Base-by-base conservation (phyloP, 2,888 invertebrate genomes). In the Cartodere bifasciata region DNA sequence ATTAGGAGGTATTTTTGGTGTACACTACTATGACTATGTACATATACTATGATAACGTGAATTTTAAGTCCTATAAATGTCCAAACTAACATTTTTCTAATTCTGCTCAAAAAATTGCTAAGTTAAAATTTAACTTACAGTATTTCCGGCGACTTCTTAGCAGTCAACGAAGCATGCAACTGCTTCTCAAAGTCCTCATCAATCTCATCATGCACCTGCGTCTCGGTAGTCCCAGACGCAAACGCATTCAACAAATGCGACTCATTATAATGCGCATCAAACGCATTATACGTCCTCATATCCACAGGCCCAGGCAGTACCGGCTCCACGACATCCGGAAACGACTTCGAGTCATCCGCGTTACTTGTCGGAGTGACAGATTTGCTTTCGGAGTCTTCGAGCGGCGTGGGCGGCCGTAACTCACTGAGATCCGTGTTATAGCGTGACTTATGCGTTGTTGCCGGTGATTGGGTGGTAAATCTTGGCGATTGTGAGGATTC, bases 281-380 rank as follows among this genome's bases (percentile, higher is more conserved):
- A 63, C 15, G 62, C 66, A 49, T 75, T 82, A 53, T 87, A 87
- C 0, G 86, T 86, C 31, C 87, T 72, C 87, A 87, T 87, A 53
- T 87, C 86, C 1, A 87, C 87, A 0, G 87, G 87, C 2, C 85
- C 87, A 1, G 87, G 86, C 38, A 87, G 56, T 29, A 86, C 71
- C 1, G 83, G 78, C 41, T 74, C 68, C 4, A 80, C 79, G 27
- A 74, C 67, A 25, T 72, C 67, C 28, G 65, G 62, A 37, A 72
- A 64, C 7, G 44, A 45, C 10, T 46, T 41, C n/a, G 41, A 41
- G 27, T 39, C 40, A 7, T 40, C 38, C 32, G 45, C 36, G 16
- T 44, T 38, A 24, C 41, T 23, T 31, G 40, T 17, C 14, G 45
- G 39, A 9, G 42, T 35, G 6, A 42, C 42, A 16, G 44, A 42